Evolutionary conservation across 2,797 vertebrate species (phyloP).

Genomic region (Gymnoscopelus microlampas): DNA sequence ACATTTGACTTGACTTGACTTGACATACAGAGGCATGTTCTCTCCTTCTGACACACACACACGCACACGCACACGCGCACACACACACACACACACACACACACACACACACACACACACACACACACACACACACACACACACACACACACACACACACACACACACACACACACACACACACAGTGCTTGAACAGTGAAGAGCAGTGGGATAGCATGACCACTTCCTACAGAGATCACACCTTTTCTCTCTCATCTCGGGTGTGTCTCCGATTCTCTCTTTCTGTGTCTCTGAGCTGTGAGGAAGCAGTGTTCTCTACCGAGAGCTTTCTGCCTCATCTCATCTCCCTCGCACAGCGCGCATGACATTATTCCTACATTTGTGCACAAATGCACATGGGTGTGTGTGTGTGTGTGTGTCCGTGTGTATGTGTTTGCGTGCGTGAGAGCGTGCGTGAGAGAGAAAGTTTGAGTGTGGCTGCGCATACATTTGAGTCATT

Average conservation of each 20-base stretch:
- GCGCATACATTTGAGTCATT: too few relatives aligned
- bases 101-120: too few relatives aligned
- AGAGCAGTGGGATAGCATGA: constrained; percentile 19
- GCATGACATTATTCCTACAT: too few relatives aligned
- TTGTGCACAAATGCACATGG: background rate
- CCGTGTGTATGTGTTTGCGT: too few relatives aligned
- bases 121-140: too few relatives aligned
- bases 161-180: background rate
- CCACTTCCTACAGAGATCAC: constrained; percentile 43
- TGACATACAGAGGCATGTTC: too few relatives aligned
- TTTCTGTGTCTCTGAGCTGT: background rate
- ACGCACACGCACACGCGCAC: background rate
- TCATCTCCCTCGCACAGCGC: background rate
- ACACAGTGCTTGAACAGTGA: constrained; percentile 7
- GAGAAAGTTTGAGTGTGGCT: too few relatives aligned
- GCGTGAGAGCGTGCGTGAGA: too few relatives aligned
- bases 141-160: background rate
- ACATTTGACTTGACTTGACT: too few relatives aligned
- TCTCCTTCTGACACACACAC: background rate
- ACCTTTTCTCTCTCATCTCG: background rate
- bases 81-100: too few relatives aligned
- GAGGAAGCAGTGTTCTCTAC: too few relatives aligned
- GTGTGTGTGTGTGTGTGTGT: background rate
- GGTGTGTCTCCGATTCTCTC: background rate
- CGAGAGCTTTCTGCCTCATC: too few relatives aligned